Base-by-base conservation (phyloP, 2,888 invertebrate species). In the Ganaspis brasiliensis region DNA sequence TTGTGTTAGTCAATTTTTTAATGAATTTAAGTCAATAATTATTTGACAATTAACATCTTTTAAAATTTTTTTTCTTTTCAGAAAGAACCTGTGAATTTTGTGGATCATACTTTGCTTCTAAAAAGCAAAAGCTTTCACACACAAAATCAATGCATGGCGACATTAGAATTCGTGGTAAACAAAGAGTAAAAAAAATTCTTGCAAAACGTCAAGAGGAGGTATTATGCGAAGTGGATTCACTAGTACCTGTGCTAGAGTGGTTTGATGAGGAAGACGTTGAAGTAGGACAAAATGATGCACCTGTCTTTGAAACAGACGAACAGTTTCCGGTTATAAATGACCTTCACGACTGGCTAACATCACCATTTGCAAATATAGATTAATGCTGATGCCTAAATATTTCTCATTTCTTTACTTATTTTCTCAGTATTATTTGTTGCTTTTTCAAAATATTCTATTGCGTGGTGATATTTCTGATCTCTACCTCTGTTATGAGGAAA, bases 101-200 rank as follows among this genome's bases (percentile, higher is more conserved):
- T 59, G 59, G 59, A 26, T 26, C 59, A n/a, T 59, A 59, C 24
- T 59, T 59, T 10, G 59, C 59, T n/a, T 31, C 59, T 26, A 59
- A 59, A 10, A 59, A 59, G 35, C 59, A 59, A 59, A 59, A 26
- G 35, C 14, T 31, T 31, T 19, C 19, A 9, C 59, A 59, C 35
- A 35, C 26, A 59, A 59, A 59, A 59, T 24, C 59, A 59, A 24
- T 59, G 35, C 59, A 59, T 6, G 59, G 21, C 3, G 52, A 52
- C 16, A 2, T 52, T 52, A 52, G 52, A 52, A 1, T 5, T 5
- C 14, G 1, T 31, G 16, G 26, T 16, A 59, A 24, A 24, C 59
- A 59, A 59, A 19, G 16, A 59, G 35, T 59, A 31, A 59, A 59
- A 35, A 59, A 59, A 59, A 6, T 59, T 31, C 5, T 26, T 9